A percentile compares a stretch with the other conserved stretches of the same genome.
Evolutionary conservation across 35 echinoderm and acorn worm species (phyloP).

Genomic region (Stichopus chloronotus): DNA sequence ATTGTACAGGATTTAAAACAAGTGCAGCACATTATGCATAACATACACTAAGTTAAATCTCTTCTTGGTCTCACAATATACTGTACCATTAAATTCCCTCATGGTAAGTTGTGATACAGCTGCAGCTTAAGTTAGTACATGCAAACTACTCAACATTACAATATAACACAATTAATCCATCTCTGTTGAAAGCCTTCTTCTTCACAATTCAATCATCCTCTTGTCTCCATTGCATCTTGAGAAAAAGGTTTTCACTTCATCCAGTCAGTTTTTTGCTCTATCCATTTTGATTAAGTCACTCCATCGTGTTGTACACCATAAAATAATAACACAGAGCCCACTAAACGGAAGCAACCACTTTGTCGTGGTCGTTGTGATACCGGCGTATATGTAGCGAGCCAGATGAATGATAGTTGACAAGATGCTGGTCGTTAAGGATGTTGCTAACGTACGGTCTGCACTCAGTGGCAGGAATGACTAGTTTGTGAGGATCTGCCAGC

Average conservation of each 20-base stretch:
- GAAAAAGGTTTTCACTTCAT: not conserved
- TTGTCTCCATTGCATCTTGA: not conserved
- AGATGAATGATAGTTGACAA: not conserved
- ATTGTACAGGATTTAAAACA: no score
- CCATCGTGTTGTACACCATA: not conserved
- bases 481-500: not conserved
- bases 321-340: not conserved
- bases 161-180: not conserved
- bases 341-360: not conserved
- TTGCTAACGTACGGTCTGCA: not conserved
- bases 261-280: not conserved
- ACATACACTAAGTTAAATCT: no score
- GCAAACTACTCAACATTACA: not conserved
- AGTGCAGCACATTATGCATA: no score
- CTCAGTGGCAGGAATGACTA: not conserved
- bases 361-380: not conserved
- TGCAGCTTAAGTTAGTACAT: no score
- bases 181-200: not conserved
- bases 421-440: not conserved
- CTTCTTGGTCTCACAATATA: no score
- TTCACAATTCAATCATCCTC: slow-evolving; percentile 24
- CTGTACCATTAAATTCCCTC: no score
- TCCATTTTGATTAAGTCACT: slow-evolving; percentile 8
- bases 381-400: not conserved
- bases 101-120: no score